Conservation (phyloP, 1,140 invertebrate species). For the Leptestheria dahalacensis region DNA sequence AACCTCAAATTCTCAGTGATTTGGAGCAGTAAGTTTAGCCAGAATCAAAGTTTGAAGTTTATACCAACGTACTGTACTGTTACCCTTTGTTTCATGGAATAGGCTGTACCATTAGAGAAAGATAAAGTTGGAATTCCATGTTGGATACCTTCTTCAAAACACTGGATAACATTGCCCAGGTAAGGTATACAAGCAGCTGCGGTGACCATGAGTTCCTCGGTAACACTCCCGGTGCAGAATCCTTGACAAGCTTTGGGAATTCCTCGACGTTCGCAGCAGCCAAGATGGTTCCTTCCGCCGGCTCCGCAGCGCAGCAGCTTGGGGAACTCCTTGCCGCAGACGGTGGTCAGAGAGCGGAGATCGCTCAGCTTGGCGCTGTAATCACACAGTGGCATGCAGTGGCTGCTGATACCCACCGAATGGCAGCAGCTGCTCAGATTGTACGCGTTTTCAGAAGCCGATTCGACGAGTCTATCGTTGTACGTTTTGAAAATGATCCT, state of each 20-base stretch:
- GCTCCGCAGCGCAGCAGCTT: conserved; percentile 49
- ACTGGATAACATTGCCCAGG: conserved; percentile 66
- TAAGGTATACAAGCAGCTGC: conserved; percentile 52
- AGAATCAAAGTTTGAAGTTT: too few species aligned
- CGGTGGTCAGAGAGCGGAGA: conserved; percentile 36
- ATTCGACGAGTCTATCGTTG: conserved; percentile 25
- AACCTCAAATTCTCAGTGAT: too few species aligned
- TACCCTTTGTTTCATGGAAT: too few species aligned
- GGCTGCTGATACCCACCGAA: conserved; percentile 44
- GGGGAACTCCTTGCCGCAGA: conserved; percentile 47
- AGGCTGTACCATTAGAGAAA: too few species aligned
- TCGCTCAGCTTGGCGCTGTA: conserved; percentile 66
- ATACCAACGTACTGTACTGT: too few species aligned
- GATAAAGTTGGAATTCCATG: too few species aligned
- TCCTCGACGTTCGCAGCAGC: conserved; percentile 52
- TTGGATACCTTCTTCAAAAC: conserved; percentile 70
- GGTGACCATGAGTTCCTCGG: conserved; percentile 34
- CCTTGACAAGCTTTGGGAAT: conserved; percentile 51
- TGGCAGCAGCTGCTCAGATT: conserved; percentile 64
- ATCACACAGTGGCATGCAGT: conserved; percentile 62
- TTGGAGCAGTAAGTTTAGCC: too few species aligned
- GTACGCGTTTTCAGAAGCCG: conserved; percentile 42
- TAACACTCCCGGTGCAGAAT: conserved; percentile 51
- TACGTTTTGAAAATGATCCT: conserved; percentile 51
- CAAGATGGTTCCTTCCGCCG: conserved; percentile 53